Percentiles rank a stretch among this genome's conserved stretches.
Conservation (phyloP, 2,797 vertebrate genomes). For the Sebastes taczanowskii region DNA sequence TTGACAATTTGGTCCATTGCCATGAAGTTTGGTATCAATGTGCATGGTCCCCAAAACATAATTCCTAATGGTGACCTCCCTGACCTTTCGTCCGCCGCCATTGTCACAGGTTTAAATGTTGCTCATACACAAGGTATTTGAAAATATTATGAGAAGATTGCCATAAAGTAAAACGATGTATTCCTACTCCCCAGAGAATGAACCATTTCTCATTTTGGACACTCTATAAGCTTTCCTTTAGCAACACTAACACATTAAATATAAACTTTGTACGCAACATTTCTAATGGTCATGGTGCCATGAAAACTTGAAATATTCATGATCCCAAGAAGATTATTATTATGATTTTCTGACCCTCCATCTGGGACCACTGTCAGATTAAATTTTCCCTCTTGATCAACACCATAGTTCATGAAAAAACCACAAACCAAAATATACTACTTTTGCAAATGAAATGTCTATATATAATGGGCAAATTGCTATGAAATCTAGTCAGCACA, state of each 20-base stretch:
- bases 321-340: background rate
- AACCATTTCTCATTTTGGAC: background rate
- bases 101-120: background rate
- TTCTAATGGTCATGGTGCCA: background rate
- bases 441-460: background rate
- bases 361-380: background rate
- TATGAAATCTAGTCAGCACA: background rate
- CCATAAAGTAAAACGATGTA: background rate
- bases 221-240: too few relatives aligned
- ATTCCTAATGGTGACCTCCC: background rate
- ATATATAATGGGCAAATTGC: background rate
- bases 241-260: background rate
- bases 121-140: background rate
- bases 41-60: background rate
- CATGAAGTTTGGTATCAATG: background rate
- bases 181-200: background rate
- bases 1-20: background rate
- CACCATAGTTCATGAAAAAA: background rate
- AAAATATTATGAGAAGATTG: background rate
- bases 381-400: background rate
- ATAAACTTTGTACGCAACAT: background rate
- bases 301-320: background rate
- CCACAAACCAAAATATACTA: fast-evolving
- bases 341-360: background rate
- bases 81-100: background rate